A percentile compares a stretch with the other conserved stretches of the same genome.
Conservation (phyloP, 2,888 invertebrate species). For the Epicampocera succincta region DNA sequence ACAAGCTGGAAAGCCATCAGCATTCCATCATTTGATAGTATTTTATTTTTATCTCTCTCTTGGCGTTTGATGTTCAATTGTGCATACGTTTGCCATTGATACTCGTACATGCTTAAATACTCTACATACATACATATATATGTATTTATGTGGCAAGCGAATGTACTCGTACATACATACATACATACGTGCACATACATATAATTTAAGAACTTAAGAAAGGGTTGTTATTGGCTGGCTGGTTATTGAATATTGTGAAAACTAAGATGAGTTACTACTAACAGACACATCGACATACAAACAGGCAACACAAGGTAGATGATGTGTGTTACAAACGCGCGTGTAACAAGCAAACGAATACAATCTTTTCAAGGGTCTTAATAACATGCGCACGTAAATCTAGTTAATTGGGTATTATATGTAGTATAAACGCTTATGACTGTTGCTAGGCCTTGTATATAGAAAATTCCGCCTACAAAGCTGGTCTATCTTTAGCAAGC, state of each 20-base stretch:
- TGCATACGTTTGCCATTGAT: slow-evolving; percentile 17
- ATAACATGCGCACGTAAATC: slow-evolving; percentile 71
- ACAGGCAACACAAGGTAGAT: not conserved
- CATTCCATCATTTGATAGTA: not conserved
- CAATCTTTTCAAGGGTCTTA: slow-evolving; percentile 60
- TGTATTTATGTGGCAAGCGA: too few relatives aligned
- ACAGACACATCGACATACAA: not conserved
- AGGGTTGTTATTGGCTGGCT: not conserved
- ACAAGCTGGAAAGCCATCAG: slow-evolving; percentile 29
- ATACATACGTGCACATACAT: not conserved
- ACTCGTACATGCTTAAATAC: too few relatives aligned
- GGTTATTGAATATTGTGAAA: slow-evolving; percentile 12
- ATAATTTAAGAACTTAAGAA: not conserved
- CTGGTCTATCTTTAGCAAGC: not conserved
- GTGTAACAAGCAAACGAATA: slow-evolving; percentile 19
- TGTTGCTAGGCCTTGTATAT: slow-evolving; percentile 48
- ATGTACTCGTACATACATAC: not conserved
- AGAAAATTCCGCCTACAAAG: not conserved
- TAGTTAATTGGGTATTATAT: slow-evolving; percentile 73
- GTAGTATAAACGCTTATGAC: slow-evolving; percentile 41
- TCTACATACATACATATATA: slow-evolving; percentile 40
- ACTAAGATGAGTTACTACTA: slow-evolving; percentile 21
- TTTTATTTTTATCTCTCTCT: slow-evolving; percentile 24
- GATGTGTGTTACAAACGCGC: slow-evolving; percentile 23
- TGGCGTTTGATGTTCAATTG: slow-evolving; percentile 55